Percentiles rank a stretch among this genome's conserved stretches.
phyloP scores from a whole-genome alignment of 2,797 vertebrate genomes.

The Falco biarmicus region DNA sequence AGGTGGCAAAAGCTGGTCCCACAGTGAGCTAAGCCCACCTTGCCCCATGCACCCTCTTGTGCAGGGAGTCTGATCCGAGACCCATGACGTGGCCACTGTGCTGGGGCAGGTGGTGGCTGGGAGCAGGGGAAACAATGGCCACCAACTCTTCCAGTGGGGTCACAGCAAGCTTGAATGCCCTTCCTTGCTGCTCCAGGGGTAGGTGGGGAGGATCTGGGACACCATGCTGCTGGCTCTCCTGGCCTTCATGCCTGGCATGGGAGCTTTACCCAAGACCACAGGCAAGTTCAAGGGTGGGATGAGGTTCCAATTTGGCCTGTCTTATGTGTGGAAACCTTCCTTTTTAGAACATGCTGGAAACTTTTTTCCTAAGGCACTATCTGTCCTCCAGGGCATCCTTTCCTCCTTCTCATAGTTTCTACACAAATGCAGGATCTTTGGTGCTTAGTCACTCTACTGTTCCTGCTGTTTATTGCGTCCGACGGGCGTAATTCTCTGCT shows the following conservation, averaged over 20 bases:
- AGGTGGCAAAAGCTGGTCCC: background rate
- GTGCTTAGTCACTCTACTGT: conserved; percentile 51
- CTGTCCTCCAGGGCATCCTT: conserved; percentile 34
- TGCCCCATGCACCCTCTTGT: background rate
- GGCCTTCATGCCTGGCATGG: background rate
- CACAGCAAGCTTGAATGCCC: background rate
- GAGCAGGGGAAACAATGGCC: background rate
- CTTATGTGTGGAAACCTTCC: background rate
- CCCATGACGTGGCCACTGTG: background rate
- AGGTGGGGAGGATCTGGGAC: background rate
- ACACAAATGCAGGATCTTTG: conserved; percentile 50
- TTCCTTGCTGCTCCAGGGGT: background rate
- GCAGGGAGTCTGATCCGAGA: background rate
- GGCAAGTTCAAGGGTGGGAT: background rate
- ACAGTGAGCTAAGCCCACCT: background rate
- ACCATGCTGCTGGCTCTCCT: background rate
- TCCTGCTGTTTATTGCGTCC: conserved; percentile 58
- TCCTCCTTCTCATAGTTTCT: conserved; percentile 37
- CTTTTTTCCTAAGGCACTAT: background rate
- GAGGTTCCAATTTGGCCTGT: background rate
- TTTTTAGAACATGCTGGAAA: conserved; percentile 34
- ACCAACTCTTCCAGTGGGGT: background rate
- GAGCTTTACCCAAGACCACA: background rate
- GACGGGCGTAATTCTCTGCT: conserved; percentile 6
- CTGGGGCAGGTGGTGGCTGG: background rate